These are phyloP conservation scores for Chrysopa pallens DNA, from an alignment of 1,140 invertebrate genomes.

Conservation along the genomic window DNA sequence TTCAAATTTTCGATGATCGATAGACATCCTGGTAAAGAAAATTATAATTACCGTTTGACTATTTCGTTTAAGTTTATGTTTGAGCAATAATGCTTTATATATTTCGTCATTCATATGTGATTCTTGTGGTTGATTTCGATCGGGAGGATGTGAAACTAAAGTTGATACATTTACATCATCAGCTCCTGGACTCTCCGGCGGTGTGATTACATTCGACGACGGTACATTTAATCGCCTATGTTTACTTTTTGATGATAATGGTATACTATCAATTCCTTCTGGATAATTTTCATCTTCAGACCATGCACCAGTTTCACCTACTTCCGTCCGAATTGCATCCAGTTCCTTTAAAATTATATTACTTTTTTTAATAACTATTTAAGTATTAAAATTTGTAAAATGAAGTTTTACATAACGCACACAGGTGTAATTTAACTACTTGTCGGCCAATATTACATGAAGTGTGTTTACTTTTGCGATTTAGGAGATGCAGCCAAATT, in stretches of 20 bases:
- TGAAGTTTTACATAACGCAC: too few relatives aligned
- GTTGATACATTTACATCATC: conserved; percentile 27
- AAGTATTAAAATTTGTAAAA: too few relatives aligned
- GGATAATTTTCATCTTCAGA: conserved; percentile 53
- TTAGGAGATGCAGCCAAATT: too few relatives aligned
- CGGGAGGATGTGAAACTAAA: conserved; percentile 20
- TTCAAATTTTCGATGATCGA: too few relatives aligned
- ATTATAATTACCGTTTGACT: conserved; percentile 28
- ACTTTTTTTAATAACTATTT: too few relatives aligned
- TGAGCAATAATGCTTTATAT: conserved; percentile 42
- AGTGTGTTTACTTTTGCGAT: too few relatives aligned
- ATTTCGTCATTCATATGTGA: conserved; percentile 39
- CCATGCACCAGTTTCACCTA: conserved; percentile 43
- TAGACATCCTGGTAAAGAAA: too few relatives aligned
- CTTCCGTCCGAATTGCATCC: conserved; percentile 29
- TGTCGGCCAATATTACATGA: too few relatives aligned
- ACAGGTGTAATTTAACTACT: too few relatives aligned
- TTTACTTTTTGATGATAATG: conserved; percentile 27
- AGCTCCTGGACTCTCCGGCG: conserved; percentile 26
- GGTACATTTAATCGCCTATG: conserved; percentile 23
- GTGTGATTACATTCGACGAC: conserved; percentile 15
- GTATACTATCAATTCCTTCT: conserved; percentile 27
- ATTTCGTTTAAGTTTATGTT: conserved; percentile 40
- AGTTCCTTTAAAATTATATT: conserved; percentile 24
- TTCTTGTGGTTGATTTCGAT: conserved; percentile 25